Percentiles rank a stretch among this genome's conserved stretches.
Conservation (phyloP, 2,888 invertebrate genomes). For the Clistopyga incitator region DNA sequence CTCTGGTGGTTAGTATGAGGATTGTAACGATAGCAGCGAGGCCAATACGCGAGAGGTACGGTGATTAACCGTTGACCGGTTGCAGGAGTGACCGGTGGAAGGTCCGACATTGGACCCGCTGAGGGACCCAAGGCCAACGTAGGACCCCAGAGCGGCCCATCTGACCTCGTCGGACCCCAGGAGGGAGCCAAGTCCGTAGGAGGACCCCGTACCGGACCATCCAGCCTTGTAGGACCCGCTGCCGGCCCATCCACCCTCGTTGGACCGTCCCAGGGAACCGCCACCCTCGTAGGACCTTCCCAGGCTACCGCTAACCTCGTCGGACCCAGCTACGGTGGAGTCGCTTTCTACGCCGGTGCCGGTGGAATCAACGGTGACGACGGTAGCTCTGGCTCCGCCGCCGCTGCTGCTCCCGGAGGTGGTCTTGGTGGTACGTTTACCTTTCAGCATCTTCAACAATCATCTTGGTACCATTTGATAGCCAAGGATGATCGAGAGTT, state of each 20-base stretch:
- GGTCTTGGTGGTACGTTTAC: constrained; percentile 69
- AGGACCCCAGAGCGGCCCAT: constrained; percentile 83
- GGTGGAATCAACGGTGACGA: constrained; percentile 84
- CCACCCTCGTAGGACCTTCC: constrained; percentile 82
- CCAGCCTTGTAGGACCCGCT: constrained; percentile 82
- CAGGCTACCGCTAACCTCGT: constrained; percentile 83
- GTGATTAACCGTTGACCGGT: constrained; percentile 16
- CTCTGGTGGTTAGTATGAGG: constrained; percentile 80
- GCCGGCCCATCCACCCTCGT: constrained; percentile 82
- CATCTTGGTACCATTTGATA: no score
- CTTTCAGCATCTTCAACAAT: not conserved
- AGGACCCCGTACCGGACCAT: constrained; percentile 83
- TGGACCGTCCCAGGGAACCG: constrained; percentile 82
- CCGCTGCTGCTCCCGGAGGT: constrained; percentile 82
- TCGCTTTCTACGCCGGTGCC: constrained; percentile 82
- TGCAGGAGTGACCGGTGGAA: constrained; percentile 81
- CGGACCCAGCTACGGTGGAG: constrained; percentile 83
- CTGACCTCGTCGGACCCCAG: constrained; percentile 83
- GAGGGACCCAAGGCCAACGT: constrained; percentile 84
- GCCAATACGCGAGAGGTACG: not conserved
- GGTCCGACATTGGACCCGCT: constrained; percentile 83
- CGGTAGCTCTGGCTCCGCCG: constrained; percentile 83
- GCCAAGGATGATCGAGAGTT: not conserved
- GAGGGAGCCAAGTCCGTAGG: constrained; percentile 83
- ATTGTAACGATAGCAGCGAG: not conserved